Base-by-base conservation (phyloP, 2,113 vertebrate species). In the Meleagris gallopavo region DNA sequence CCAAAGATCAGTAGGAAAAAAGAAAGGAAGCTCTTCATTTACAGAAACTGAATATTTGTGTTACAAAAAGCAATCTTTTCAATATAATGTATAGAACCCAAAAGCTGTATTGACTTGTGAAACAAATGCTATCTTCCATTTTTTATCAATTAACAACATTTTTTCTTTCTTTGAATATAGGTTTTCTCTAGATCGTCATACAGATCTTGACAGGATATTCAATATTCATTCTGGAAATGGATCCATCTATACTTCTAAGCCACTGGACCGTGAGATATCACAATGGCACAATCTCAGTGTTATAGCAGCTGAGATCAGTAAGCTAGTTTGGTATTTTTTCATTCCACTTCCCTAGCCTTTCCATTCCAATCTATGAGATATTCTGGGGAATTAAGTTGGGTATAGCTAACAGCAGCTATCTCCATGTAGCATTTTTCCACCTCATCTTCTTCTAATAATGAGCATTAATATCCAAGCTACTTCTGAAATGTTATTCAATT, bases 251-350 rank as follows among this genome's bases (percentile, higher is more conserved):
- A 98, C 98, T 61, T 98, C 98, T 66, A 98, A 98, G 74, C 96
- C 98, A 52, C 98, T 98, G 78, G 98, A 98, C 84, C 98, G 98
- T 80, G 98, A 98, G 97, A 94, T 98, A 79, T 98, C 98, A 61
- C 98, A 98, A 7, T 98, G 98, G 98, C 98, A 98, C 92, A 98
- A 98, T 92, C 98, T 98, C 77, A 98, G 98, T 2, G 95, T 98
- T 72, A 98, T 98, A 96, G 98, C 98, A 96, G 97, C 98, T 86
- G 98, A 98, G 91, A 98, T 98, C 74, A 98, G 98, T 98, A 98
- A 98, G 98, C 29, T 70, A 60, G 75, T 88, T 97, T 90, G 83
- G 5, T 54, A 36, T 64, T 17, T 24, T 72, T 50, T 67, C 12
- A 60, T 79, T 77, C 52, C 52, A 6, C 91, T 91, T 77, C 22